phyloP scores from a whole-genome alignment of 2,113 vertebrate species.

The Perca fluviatilis region DNA sequence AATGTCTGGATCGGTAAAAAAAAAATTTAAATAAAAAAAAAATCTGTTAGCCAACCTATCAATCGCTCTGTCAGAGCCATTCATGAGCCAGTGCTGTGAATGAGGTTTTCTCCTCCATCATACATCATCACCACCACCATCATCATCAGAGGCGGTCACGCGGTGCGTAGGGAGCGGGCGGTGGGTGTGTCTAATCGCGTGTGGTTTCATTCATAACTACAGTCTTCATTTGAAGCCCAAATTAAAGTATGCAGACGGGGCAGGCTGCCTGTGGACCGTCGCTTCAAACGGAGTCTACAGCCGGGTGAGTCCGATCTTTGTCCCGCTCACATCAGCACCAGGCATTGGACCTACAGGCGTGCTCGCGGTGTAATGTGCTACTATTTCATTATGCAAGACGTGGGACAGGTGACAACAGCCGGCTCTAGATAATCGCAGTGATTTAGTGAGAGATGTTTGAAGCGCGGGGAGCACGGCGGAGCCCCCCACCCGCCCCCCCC shows the following conservation, averaged over 20 bases:
- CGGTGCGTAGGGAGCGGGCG: constrained; percentile 71
- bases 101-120: constrained; percentile 63
- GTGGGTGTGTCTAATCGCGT: constrained; percentile 84
- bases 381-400: constrained; percentile 64
- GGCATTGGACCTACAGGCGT: neutral
- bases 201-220: constrained; percentile 89
- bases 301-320: constrained; percentile 74
- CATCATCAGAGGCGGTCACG: constrained; percentile 69
- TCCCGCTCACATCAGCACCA: constrained; percentile 23
- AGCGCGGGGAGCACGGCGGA: constrained; percentile 12
- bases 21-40: neutral
- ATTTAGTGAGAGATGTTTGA: constrained; percentile 16
- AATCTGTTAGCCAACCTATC: neutral
- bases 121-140: constrained; percentile 59
- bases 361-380: constrained; percentile 22
- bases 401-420: constrained; percentile 33
- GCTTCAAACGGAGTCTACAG: constrained; percentile 64
- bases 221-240: constrained; percentile 74
- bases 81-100: constrained; percentile 57
- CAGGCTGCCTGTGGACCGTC: constrained; percentile 67
- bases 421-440: constrained; percentile 15
- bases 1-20: neutral
- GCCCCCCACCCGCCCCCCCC: neutral
- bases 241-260: constrained; percentile 80
- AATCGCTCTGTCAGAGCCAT: constrained; percentile 22